phyloP scores from a whole-genome alignment of 2,888 invertebrate species.

The Yponomeuta evonymella region DNA sequence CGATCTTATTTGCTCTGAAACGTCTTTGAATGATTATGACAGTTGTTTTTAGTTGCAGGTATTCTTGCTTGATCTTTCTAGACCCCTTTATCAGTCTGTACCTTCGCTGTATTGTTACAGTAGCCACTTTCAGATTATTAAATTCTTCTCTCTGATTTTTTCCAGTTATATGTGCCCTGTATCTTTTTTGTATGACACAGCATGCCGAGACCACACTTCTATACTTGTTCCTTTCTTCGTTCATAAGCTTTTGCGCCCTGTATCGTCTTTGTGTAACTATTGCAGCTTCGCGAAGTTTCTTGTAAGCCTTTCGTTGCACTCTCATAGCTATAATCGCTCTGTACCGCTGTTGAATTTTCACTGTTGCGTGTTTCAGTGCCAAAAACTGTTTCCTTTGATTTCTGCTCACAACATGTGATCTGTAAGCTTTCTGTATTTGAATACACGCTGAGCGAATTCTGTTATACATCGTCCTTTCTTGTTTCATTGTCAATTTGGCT shows the following conservation, averaged over 20 bases:
- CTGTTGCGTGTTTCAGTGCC: slow-evolving; percentile 34
- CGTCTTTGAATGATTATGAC: slow-evolving; percentile 50
- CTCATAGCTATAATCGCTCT: slow-evolving; percentile 48
- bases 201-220: slow-evolving; percentile 43
- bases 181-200: slow-evolving; percentile 57
- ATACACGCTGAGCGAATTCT: slow-evolving; percentile 43
- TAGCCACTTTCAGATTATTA: slow-evolving; percentile 38
- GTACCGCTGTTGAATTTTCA: slow-evolving; percentile 45
- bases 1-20: slow-evolving; percentile 41
- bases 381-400: slow-evolving; percentile 43
- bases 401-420: slow-evolving; percentile 38
- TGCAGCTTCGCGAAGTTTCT: slow-evolving; percentile 31
- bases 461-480: slow-evolving; percentile 47
- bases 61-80: slow-evolving; percentile 36
- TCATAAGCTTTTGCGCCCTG: slow-evolving; percentile 48
- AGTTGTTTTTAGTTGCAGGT: slow-evolving; percentile 35
- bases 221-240: slow-evolving; percentile 47
- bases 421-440: slow-evolving; percentile 59
- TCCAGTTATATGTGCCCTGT: slow-evolving; percentile 37
- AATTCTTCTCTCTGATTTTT: slow-evolving; percentile 42
- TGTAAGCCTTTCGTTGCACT: slow-evolving; percentile 36
- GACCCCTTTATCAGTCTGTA: slow-evolving; percentile 23
- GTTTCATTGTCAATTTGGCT: slow-evolving; percentile 45
- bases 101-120: slow-evolving; percentile 51
- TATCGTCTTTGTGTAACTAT: slow-evolving; percentile 50